Base-by-base conservation (phyloP, 2,888 invertebrate genomes). In the Dasypolia templi region DNA sequence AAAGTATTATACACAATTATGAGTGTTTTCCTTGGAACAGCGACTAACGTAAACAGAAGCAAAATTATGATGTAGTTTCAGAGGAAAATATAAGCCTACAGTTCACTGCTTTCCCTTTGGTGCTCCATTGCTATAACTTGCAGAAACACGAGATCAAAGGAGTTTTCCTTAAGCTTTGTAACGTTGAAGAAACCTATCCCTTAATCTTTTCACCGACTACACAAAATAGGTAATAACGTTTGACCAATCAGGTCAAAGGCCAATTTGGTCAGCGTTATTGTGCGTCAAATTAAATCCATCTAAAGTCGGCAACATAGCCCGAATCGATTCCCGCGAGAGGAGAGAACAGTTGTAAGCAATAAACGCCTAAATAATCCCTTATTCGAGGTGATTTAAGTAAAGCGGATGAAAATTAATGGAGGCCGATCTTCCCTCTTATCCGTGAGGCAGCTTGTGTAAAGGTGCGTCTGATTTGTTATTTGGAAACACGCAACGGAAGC, bases 321-420 rank as follows among this genome's bases (percentile, higher is more conserved):
- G 68, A 81, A 79, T 76, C 78, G 72, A 86, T 86, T 80, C 87
- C 83, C 79, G 44, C 59, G 79, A 74, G 77, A 72, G 62, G 69
- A 71, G 65, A 79, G 79, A 77, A 49, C 69, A 71, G 84, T 83
- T 74, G 72, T 73, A 72, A 86, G 87, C 86, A 88, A 89, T 89
- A 88, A 88, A 89, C 83, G 82, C 79, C 83, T 80, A 89, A 89
- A 90, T 89, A 90, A 91, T 87, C 88, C 88, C 83, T 88, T 89
- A 90, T 90, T 88, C 87, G 72, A 81, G 81, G 87, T 87, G 90
- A 91, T 91, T 91, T 89, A 89, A 88, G 88, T 86, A 89, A 90
- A 91, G 85, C 90, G 90, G 90, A 91, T 90, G 90, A 88, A 90
- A 92, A 92, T 92, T 90, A 91, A 92, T 92, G 90, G 90, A 89